Evolutionary conservation across 1,140 invertebrate species (phyloP).

Genomic region (Cecropterus lyciades): DNA sequence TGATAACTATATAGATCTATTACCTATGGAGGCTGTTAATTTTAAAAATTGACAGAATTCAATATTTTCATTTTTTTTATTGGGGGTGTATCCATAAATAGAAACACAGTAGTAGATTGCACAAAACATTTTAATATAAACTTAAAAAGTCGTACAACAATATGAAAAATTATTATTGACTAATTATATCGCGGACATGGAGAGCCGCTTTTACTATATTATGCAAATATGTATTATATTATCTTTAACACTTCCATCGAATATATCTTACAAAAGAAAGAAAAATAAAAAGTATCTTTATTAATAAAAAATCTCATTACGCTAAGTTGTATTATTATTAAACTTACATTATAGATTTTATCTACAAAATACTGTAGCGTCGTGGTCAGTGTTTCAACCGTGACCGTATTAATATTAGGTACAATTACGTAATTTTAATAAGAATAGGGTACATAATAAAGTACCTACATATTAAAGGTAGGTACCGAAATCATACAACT

Average conservation of each 20-base stretch:
- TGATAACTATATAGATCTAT: no score
- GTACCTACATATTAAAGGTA: conserved; percentile 61
- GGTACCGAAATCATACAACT: conserved; percentile 79
- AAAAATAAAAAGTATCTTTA: conserved; percentile 82
- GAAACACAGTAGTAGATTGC: conserved; percentile 80
- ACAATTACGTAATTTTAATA: conserved; percentile 73
- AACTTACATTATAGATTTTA: conserved; percentile 82
- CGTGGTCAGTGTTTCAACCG: conserved; percentile 77
- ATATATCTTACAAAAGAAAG: conserved; percentile 84
- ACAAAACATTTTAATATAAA: conserved; percentile 93
- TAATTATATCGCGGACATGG: conserved; percentile 88
- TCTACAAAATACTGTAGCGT: conserved; percentile 83
- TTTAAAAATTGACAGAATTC: no score
- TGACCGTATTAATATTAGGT: conserved; percentile 53
- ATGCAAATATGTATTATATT: conserved; percentile 80
- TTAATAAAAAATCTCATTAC: conserved; percentile 84
- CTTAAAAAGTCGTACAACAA: conserved; percentile 93
- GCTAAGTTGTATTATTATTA: conserved; percentile 80
- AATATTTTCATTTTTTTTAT: no score
- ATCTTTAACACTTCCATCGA: conserved; percentile 84
- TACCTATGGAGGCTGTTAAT: no score
- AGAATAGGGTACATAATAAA: conserved; percentile 74
- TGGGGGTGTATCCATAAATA: conserved; percentile 26
- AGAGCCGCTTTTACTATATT: conserved; percentile 88
- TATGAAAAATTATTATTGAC: conserved; percentile 91